Evolutionary conservation across 2,113 vertebrate species (phyloP), one percentile per base, ranked within the genome.

Genomic region (Varanus salvator): DNA sequence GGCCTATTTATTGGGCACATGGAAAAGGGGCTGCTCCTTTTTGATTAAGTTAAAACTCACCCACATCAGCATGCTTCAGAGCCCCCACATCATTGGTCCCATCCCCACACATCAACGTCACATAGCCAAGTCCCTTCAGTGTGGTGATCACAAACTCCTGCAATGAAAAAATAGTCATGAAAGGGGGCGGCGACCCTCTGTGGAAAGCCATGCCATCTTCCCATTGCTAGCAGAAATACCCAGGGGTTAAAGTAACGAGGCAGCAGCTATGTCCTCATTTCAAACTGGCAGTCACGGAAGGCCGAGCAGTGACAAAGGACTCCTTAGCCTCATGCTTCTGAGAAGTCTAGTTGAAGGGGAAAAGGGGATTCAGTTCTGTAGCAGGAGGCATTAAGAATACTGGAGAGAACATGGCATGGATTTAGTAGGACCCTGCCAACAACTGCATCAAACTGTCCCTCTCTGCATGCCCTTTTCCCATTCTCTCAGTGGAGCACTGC

Each of bases 71-170:
- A 0, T 99, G 99, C 95, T 99, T 99, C 88, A 99, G 97, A 12
- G 99, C 99, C 1, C 99, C 99, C 0, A 99, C 99, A 0, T 99
- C 99, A 66, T 99, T 99, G 90, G 99, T 99, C 21, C 99, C 99
- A 0, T 99, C 99, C 0, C 99, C 99, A 0, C 99, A 99, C 99
- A 99, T 99, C 64, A 99, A 95, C 0, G 99, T 99, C 87, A 98
- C 96, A 2, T 98, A 99, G 83, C 99, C 99, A 68, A 99, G 95
- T 71, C 98, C 98, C 93, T 99, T 99, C n/a, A 99, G 96, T 75
- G 98, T 98, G 0, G 99, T 99, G 95, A 99, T 98, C 14, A 99
- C 99, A 64, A 99, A 98, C 94, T 99, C 99, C 99, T 99, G 94
- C 17, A 85, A 48, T 0, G 14, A 69, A 9, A 93, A 87, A 71